Conservation (phyloP, 2,888 invertebrate species). For the Cheiracanthium punctorium region DNA sequence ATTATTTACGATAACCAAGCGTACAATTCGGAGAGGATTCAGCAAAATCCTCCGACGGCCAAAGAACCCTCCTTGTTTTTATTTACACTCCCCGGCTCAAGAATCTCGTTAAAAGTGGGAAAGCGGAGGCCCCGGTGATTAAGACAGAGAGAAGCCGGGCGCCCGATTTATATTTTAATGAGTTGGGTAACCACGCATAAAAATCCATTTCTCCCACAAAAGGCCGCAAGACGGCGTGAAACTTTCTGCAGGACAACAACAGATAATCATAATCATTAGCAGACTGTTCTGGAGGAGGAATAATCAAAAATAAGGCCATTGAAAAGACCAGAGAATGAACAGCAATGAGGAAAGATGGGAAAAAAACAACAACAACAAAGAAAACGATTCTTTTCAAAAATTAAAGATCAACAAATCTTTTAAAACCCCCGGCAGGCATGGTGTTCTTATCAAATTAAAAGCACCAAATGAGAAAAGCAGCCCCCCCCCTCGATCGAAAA, state of each 20-base stretch:
- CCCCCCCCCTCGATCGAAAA: conserved; percentile 27
- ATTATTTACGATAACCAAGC: conserved; percentile 8
- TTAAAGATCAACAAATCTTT: conserved; percentile 48
- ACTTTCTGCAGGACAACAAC: too few relatives aligned
- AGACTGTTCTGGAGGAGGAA: not conserved
- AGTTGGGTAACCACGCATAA: conserved; percentile 33
- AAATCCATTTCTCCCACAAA: conserved; percentile 11
- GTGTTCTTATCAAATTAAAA: conserved; percentile 35
- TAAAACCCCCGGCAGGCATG: not conserved
- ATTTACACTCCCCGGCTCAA: not conserved
- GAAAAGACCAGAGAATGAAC: not conserved
- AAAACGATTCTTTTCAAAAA: conserved; percentile 3
- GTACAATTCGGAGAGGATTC: not conserved
- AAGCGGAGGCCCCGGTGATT: not conserved
- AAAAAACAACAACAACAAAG: too few relatives aligned
- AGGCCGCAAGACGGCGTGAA: too few relatives aligned
- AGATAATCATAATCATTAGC: not conserved
- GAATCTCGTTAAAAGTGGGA: too few relatives aligned
- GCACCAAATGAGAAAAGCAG: conserved; percentile 36
- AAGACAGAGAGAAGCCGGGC: not conserved
- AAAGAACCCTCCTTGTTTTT: not conserved
- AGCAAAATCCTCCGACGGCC: not conserved
- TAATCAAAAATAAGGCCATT: not conserved
- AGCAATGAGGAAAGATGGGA: not conserved
- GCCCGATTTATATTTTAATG: conserved; percentile 41